A percentile compares a stretch with the other conserved stretches of the same genome.
Evolutionary conservation across 2,888 invertebrate genomes (phyloP).

Genomic region (Ormyrus labotus): DNA sequence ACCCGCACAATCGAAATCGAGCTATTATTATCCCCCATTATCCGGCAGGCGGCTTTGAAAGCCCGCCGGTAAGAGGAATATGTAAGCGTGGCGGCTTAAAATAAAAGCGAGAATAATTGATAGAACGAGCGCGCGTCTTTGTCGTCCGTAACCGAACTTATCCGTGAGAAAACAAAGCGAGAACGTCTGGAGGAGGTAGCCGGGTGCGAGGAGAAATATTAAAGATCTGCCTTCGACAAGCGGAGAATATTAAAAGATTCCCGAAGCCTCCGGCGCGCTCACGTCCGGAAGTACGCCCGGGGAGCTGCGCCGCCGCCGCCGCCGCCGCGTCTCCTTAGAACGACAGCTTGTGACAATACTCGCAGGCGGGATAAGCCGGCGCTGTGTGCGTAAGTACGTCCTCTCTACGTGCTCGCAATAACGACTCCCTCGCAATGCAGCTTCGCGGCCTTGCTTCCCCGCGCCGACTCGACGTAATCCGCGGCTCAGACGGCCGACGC

Average conservation of each 20-base stretch:
- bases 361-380: slow-evolving; percentile 18
- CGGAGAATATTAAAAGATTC: slow-evolving; percentile 17
- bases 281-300: background rate
- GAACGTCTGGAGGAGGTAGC: background rate
- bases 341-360: slow-evolving; percentile 20
- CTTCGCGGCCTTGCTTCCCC: slow-evolving; percentile 3
- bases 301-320: background rate
- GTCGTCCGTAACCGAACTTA: too few relatives aligned
- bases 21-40: too few relatives aligned
- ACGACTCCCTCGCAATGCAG: background rate
- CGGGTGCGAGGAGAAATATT: background rate
- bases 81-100: too few relatives aligned
- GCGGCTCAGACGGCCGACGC: too few relatives aligned
- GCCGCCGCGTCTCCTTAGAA: too few relatives aligned
- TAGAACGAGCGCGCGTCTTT: too few relatives aligned
- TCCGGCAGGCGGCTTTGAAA: too few relatives aligned
- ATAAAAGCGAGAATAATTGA: too few relatives aligned
- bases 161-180: too few relatives aligned
- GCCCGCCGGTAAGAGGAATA: too few relatives aligned
- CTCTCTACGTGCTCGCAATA: slow-evolving; percentile 4
- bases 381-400: background rate
- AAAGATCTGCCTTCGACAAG: background rate
- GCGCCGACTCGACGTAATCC: background rate
- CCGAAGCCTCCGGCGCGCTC: background rate
- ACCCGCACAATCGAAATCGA: too few relatives aligned